Conservation (phyloP, 37 sponge, comb jelly and placozoan species). For the Eunapius fragilis region DNA sequence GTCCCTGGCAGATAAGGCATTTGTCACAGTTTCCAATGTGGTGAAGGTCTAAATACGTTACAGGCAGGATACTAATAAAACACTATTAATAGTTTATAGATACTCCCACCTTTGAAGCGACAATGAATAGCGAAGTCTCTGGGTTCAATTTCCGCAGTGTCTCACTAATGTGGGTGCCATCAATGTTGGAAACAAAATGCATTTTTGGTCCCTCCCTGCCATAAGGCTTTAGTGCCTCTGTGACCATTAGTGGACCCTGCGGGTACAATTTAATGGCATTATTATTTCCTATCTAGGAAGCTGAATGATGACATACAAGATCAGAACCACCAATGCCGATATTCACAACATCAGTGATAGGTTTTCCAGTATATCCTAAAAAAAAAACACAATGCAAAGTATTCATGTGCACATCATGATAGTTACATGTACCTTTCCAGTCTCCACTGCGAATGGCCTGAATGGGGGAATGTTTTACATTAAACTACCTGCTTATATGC, state of each 20-base stretch:
- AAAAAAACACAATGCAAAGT: neutral
- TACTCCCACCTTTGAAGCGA: constrained; percentile 95
- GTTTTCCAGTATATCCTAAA: constrained; percentile 81
- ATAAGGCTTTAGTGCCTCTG: constrained; percentile 97
- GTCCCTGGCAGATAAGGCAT: constrained; percentile 92
- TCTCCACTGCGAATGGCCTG: constrained; percentile 88
- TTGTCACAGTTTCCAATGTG: constrained; percentile 97
- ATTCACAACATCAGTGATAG: constrained; percentile 99
- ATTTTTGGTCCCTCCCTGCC: constrained; percentile 80
- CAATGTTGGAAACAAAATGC: constrained; percentile 98
- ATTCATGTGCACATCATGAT: too few relatives aligned
- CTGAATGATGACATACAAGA: constrained; percentile 52
- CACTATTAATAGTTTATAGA: too few relatives aligned
- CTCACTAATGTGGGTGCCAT: constrained; percentile 96
- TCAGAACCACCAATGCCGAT: constrained; percentile 99
- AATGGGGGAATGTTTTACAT: neutral
- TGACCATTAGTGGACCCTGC: constrained; percentile 98
- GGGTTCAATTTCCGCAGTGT: constrained; percentile 68
- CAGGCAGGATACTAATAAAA: too few relatives aligned
- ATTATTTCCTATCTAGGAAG: neutral
- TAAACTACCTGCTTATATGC: too few relatives aligned
- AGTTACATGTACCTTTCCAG: constrained; percentile 88
- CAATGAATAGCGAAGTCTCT: constrained; percentile 89
- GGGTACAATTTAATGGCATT: neutral
- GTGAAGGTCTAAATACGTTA: constrained; percentile 88